phyloP scores from a whole-genome alignment of 1,140 invertebrate species.

The Apis dorsata region DNA sequence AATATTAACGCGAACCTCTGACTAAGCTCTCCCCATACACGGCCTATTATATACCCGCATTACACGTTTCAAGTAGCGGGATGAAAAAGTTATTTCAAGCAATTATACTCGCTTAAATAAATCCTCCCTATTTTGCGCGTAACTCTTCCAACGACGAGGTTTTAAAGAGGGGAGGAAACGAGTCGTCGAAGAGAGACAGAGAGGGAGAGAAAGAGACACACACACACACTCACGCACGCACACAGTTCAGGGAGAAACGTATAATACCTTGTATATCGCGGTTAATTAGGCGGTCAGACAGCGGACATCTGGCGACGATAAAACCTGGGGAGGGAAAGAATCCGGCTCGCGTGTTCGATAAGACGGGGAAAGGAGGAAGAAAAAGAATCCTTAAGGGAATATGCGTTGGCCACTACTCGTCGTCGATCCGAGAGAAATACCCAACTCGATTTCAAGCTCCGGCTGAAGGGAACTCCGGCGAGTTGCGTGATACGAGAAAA shows the following conservation, averaged over 20 bases:
- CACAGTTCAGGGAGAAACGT: neutral
- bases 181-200: neutral
- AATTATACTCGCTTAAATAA: neutral
- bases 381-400: conserved; percentile 32
- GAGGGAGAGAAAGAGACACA: no score
- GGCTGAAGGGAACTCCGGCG: neutral
- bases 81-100: neutral
- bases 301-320: conserved; percentile 33
- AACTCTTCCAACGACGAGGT: neutral
- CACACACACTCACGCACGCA: no score
- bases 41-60: neutral
- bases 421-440: conserved; percentile 52
- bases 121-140: neutral
- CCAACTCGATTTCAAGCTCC: conserved; percentile 34
- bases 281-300: conserved; percentile 33
- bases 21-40: neutral
- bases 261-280: neutral
- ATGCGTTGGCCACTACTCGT: conserved; percentile 38
- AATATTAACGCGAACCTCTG: neutral
- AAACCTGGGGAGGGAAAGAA: conserved; percentile 23
- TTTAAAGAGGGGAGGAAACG: neutral
- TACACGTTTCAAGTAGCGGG: neutral
- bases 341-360: conserved; percentile 39
- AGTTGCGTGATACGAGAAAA: conserved; percentile 46
- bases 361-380: neutral